A percentile compares a stretch with the other conserved stretches of the same genome.
These are phyloP conservation scores for Abrostola triplasia DNA, from an alignment of 2,888 invertebrate species.

Conservation along the genomic window DNA sequence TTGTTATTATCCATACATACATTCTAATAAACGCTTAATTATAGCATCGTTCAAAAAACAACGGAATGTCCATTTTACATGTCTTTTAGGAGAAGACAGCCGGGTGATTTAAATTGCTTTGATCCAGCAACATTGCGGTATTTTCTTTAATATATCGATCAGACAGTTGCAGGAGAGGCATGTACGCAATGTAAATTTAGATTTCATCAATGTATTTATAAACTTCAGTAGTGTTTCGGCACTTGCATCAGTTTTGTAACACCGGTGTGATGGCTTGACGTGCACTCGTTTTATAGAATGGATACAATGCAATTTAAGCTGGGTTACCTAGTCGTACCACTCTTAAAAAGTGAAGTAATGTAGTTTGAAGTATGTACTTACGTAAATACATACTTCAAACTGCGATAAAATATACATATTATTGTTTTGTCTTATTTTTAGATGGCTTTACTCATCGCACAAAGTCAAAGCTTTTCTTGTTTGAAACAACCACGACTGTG, in stretches of 20 bases:
- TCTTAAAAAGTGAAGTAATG: neutral
- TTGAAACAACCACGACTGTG: neutral
- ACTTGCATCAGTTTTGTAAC: neutral
- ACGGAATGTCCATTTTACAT: too few species aligned
- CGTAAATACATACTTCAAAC: conserved; percentile 11
- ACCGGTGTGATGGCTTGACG: neutral
- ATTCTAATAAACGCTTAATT: too few species aligned
- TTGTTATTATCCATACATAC: too few species aligned
- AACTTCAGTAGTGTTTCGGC: neutral
- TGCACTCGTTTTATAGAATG: neutral
- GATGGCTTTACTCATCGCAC: conserved; percentile 30
- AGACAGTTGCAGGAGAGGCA: neutral
- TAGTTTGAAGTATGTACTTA: conserved; percentile 14
- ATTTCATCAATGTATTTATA: conserved; percentile 1
- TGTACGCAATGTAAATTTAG: neutral
- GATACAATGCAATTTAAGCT: neutral
- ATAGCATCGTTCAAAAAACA: too few species aligned
- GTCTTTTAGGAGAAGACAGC: neutral
- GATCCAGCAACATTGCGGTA: neutral
- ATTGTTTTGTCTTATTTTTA: conserved; percentile 36
- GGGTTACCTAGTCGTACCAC: neutral
- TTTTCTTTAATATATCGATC: neutral
- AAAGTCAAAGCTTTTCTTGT: conserved; percentile 36
- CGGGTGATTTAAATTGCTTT: neutral
- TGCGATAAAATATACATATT: conserved; percentile 12